These are phyloP conservation scores for Plagodis pulveraria DNA, from an alignment of 2,888 invertebrate genomes.

Conservation along the genomic window DNA sequence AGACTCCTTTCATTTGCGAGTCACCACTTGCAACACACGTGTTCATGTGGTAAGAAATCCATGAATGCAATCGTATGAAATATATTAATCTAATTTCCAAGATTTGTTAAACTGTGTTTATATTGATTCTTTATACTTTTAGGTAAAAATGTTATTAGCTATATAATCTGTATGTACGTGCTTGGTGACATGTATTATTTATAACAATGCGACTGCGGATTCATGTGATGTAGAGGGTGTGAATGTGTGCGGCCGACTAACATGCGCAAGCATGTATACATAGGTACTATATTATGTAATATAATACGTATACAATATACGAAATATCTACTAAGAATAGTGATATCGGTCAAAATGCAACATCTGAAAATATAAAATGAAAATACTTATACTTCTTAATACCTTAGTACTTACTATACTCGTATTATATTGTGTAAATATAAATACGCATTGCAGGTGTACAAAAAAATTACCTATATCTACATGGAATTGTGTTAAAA, in stretches of 20 bases:
- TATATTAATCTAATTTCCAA: background rate
- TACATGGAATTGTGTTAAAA: too few species aligned
- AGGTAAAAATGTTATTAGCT: conserved; percentile 17
- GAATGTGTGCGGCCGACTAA: conserved; percentile 46
- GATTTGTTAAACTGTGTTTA: conserved; percentile 37
- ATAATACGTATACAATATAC: background rate
- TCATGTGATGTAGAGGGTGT: conserved; percentile 26
- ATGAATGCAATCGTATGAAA: conserved; percentile 12
- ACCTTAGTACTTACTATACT: too few species aligned
- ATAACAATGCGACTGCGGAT: conserved; percentile 49
- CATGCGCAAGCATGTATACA: background rate
- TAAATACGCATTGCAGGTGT: too few species aligned
- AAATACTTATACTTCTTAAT: too few species aligned
- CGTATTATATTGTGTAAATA: too few species aligned
- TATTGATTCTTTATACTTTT: conserved; percentile 2
- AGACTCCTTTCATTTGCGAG: conserved; percentile 62
- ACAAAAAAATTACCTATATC: too few species aligned
- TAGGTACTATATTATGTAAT: background rate
- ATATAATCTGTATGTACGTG: conserved; percentile 24
- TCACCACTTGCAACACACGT: conserved; percentile 47
- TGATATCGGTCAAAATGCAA: too few species aligned
- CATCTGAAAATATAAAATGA: too few species aligned
- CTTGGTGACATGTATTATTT: conserved; percentile 61
- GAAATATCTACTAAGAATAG: too few species aligned
- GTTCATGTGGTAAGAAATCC: conserved; percentile 44